Conservation (phyloP, 2,888 invertebrate genomes). For the Trissolcus brochymenae region DNA sequence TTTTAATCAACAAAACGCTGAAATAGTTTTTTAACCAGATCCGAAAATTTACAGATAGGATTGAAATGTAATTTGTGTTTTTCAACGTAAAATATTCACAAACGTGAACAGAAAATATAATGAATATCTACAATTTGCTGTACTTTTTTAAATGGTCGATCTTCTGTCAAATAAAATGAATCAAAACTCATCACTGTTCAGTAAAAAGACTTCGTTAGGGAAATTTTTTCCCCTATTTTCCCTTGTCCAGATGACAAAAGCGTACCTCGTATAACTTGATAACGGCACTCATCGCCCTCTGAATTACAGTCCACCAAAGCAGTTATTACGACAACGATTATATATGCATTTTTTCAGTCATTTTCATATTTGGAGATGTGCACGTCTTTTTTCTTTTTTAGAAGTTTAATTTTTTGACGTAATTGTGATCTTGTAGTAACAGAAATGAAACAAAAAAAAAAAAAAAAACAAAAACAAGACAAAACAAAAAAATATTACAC, state of each 20-base stretch:
- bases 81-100: too few relatives aligned
- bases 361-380: slow-evolving; percentile 10
- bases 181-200: background rate
- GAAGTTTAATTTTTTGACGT: background rate
- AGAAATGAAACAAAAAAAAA: background rate
- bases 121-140: background rate
- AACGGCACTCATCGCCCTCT: slow-evolving; percentile 40
- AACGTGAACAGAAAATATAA: too few relatives aligned
- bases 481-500: background rate
- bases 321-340: slow-evolving; percentile 36
- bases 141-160: background rate
- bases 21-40: too few relatives aligned
- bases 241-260: slow-evolving; percentile 9
- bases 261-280: slow-evolving; percentile 23
- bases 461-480: too few relatives aligned
- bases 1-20: too few relatives aligned
- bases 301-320: slow-evolving; percentile 34
- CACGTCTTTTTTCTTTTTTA: background rate
- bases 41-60: too few relatives aligned
- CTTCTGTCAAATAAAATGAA: background rate
- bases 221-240: slow-evolving; percentile 7
- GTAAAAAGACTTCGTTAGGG: background rate
- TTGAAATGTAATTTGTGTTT: too few relatives aligned
- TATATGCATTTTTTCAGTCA: slow-evolving; percentile 28
- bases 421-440: background rate